Conservation (phyloP, 2,797 vertebrate genomes). For the Tragopan temminckii region DNA sequence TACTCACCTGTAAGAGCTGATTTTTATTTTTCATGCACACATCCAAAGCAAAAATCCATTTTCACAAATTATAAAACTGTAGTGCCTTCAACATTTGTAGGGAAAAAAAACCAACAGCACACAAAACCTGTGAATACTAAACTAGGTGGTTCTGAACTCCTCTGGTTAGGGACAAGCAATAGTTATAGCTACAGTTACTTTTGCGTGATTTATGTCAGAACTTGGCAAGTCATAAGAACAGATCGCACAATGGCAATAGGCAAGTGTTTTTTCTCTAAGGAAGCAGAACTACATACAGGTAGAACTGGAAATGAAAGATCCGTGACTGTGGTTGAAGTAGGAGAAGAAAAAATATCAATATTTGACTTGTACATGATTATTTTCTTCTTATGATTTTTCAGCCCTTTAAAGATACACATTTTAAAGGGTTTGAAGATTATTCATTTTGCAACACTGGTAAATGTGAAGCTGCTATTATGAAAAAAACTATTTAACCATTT, state of each 20-base stretch:
- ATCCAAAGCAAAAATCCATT: neutral
- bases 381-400: neutral
- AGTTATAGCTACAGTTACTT: neutral
- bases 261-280: neutral
- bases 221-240: neutral
- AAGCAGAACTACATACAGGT: neutral
- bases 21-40: neutral
- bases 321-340: neutral
- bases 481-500: neutral
- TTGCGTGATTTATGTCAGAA: conserved; percentile 9
- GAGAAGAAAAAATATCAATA: neutral
- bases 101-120: neutral
- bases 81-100: neutral
- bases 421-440: neutral
- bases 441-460: neutral
- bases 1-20: neutral
- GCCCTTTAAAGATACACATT: neutral
- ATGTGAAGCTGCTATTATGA: neutral
- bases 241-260: neutral
- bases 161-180: no score
- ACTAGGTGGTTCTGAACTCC: neutral
- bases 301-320: neutral
- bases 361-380: neutral
- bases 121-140: neutral
- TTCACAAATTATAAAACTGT: neutral